Conservation (phyloP, 2,797 vertebrate species). For the Rhinogobio ventralis region DNA sequence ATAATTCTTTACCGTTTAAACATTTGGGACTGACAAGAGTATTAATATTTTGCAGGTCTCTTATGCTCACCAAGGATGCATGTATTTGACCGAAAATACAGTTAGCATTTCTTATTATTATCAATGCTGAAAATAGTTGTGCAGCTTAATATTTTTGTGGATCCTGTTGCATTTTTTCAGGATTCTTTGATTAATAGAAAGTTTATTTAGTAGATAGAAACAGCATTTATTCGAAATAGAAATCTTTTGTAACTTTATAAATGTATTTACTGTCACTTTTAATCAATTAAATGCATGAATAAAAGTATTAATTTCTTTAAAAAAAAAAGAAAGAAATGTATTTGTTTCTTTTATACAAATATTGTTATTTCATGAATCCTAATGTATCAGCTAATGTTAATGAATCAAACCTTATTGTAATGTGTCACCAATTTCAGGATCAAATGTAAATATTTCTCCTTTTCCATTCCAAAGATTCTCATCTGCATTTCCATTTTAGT, state of each 20-base stretch:
- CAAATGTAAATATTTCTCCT: slow-evolving; percentile 17
- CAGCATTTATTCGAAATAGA: neutral
- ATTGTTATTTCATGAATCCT: neutral
- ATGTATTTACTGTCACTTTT: neutral
- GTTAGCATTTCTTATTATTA: neutral
- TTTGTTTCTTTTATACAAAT: too few relatives aligned
- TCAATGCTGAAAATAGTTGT: neutral
- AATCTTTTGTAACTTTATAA: too few relatives aligned
- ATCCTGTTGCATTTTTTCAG: too few relatives aligned
- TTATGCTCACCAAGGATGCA: neutral
- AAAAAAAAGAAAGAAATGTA: too few relatives aligned
- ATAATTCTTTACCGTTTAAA: neutral
- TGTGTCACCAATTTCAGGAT: neutral
- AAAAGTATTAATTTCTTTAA: neutral
- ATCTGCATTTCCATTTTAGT: slow-evolving; percentile 54
- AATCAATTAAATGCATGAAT: neutral
- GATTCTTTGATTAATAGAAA: neutral
- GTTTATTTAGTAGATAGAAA: too few relatives aligned
- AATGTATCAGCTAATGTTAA: neutral
- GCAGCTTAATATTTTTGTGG: neutral
- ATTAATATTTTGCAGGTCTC: neutral
- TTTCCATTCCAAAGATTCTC: slow-evolving; percentile 49
- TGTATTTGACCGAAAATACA: neutral
- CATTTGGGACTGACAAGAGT: neutral
- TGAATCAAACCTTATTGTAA: neutral